Conservation (phyloP, 1,140 invertebrate genomes). For the Drosophila serrata region DNA sequence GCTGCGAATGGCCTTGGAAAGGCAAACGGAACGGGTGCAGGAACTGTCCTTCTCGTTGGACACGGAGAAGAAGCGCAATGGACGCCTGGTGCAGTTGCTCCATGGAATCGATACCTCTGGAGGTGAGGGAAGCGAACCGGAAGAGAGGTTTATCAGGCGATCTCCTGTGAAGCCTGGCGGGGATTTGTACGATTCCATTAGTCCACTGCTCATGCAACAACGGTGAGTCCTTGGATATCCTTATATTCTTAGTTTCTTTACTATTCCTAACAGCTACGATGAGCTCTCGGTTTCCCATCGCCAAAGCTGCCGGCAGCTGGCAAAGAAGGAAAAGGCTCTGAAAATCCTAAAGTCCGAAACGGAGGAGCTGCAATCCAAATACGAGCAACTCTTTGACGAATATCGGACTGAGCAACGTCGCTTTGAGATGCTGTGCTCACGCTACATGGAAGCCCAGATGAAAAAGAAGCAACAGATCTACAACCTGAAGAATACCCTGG, state of each 20-base stretch:
- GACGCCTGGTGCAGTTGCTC: slow-evolving; percentile 65
- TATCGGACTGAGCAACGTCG: slow-evolving; percentile 59
- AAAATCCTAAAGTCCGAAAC: slow-evolving; percentile 58
- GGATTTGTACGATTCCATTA: slow-evolving; percentile 61
- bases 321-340: slow-evolving; percentile 66
- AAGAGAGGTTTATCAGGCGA: slow-evolving; percentile 1
- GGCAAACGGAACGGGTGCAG: slow-evolving; percentile 60
- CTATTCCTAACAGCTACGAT: slow-evolving; percentile 53
- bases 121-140: slow-evolving; percentile 41
- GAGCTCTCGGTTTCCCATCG: slow-evolving; percentile 69
- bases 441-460: slow-evolving; percentile 52
- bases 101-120: slow-evolving; percentile 43
- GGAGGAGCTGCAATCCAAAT: slow-evolving; percentile 63
- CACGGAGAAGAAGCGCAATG: slow-evolving; percentile 64
- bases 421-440: slow-evolving; percentile 50
- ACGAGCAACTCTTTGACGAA: slow-evolving; percentile 66
- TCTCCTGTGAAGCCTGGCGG: slow-evolving; percentile 16
- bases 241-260: neutral
- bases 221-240: slow-evolving; percentile 48
- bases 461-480: slow-evolving; percentile 69
- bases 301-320: slow-evolving; percentile 60
- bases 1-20: slow-evolving; percentile 64
- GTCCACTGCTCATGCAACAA: slow-evolving; percentile 80
- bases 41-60: slow-evolving; percentile 66
- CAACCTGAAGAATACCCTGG: slow-evolving; percentile 57